phyloP scores from a whole-genome alignment of 2,113 vertebrate species.

The Stegostoma tigrinum region DNA sequence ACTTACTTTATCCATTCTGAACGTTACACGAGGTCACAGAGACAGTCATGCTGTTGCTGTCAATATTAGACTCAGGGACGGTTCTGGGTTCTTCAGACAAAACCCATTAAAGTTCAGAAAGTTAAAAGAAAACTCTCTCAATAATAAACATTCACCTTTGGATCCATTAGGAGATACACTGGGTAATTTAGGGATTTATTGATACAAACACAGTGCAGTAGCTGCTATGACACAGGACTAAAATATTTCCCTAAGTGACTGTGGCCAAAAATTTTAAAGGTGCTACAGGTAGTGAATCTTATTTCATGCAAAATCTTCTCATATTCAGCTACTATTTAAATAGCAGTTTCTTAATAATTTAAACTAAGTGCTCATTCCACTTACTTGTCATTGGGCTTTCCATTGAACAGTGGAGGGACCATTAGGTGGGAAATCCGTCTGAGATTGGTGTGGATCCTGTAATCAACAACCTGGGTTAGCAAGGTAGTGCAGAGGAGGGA shows the following conservation, averaged over 20 bases:
- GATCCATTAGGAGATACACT: neutral
- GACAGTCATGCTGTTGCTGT: neutral
- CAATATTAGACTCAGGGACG: neutral
- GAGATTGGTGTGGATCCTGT: neutral
- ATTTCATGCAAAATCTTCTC: neutral
- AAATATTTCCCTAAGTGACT: neutral
- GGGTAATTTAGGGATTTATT: neutral
- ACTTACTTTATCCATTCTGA: neutral
- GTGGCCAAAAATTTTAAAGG: neutral
- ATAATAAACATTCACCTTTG: neutral
- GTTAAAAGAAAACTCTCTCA: neutral
- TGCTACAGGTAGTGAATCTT: neutral
- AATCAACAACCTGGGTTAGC: neutral
- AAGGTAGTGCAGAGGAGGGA: neutral
- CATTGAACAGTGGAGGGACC: neutral
- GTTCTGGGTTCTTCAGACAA: neutral
- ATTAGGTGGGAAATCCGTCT: neutral
- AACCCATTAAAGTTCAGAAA: neutral
- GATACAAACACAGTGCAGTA: neutral
- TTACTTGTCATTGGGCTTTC: neutral
- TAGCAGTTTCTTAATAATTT: neutral
- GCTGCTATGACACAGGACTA: neutral
- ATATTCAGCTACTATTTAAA: neutral
- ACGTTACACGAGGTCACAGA: neutral
- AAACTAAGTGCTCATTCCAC: neutral